phyloP scores from a whole-genome alignment of 2,113 vertebrate species.

The Chaenocephalus aceratus region DNA sequence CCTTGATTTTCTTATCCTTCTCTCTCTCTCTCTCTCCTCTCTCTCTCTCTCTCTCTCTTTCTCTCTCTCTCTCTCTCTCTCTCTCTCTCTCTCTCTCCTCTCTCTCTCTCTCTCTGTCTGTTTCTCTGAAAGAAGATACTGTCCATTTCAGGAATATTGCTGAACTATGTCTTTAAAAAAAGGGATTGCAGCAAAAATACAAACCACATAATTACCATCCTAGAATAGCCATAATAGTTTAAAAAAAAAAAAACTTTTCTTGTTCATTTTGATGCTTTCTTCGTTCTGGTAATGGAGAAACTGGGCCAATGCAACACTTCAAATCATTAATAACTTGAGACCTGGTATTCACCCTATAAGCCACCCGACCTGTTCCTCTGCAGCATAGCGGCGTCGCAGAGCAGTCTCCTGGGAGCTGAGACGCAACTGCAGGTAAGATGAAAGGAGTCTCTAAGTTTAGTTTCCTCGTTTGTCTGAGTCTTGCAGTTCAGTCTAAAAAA shows the following conservation, averaged over 20 bases:
- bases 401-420: constrained; percentile 42
- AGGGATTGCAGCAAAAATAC: background rate
- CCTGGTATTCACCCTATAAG: constrained; percentile 12
- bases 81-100: too few relatives aligned
- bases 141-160: too few relatives aligned
- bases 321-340: constrained; percentile 23
- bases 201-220: background rate
- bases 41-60: too few relatives aligned
- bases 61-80: too few relatives aligned
- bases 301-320: constrained; percentile 13
- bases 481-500: constrained; percentile 16
- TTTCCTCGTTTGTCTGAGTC: constrained; percentile 38
- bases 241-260: background rate
- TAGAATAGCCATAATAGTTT: background rate
- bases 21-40: too few relatives aligned
- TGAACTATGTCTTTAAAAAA: background rate
- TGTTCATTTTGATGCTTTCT: background rate
- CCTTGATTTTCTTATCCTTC: too few relatives aligned
- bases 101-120: too few relatives aligned
- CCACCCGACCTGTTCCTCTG: constrained; percentile 11
- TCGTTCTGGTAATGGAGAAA: constrained; percentile 2
- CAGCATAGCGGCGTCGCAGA: background rate
- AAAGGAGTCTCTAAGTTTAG: constrained; percentile 49
- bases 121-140: too few relatives aligned
- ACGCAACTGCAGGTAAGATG: constrained; percentile 38